Percentiles rank a stretch among this genome's conserved stretches.
Conservation (phyloP, 2,113 vertebrate genomes). For the Mustela nigripes region DNA sequence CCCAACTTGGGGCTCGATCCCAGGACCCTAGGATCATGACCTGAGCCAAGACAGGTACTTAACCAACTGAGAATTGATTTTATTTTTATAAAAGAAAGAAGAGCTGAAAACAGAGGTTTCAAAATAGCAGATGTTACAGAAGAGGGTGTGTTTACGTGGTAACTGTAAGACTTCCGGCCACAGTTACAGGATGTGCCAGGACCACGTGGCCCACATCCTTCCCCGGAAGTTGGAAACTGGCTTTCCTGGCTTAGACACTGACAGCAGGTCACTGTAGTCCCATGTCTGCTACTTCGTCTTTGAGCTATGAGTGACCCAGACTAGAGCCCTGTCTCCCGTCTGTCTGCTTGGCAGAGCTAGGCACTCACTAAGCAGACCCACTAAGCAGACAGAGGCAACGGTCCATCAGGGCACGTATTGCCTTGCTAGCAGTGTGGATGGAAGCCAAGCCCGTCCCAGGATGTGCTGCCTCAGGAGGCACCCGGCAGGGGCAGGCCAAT, state of each 20-base stretch:
- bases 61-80: not conserved
- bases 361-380: not conserved
- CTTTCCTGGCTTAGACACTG: slow-evolving; percentile 32
- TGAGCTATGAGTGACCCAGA: not conserved
- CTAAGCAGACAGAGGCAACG: not conserved
- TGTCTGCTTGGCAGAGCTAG: not conserved
- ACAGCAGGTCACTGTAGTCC: not conserved
- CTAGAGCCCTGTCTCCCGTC: not conserved
- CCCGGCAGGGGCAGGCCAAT: not conserved
- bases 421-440: not conserved
- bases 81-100: not conserved
- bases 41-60: not conserved
- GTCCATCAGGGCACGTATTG: rapidly evolving
- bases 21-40: not conserved
- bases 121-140: not conserved
- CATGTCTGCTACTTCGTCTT: slow-evolving; percentile 15
- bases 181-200: not conserved
- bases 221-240: not conserved
- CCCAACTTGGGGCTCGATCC: not conserved
- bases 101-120: not conserved
- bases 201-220: not conserved
- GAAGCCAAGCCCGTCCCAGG: not conserved
- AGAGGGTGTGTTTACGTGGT: not conserved
- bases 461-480: not conserved
- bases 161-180: not conserved